Evolutionary conservation across 2,888 invertebrate genomes (phyloP), one percentile per base, ranked within the genome.

Genomic region (Lydus trimaculatus): DNA sequence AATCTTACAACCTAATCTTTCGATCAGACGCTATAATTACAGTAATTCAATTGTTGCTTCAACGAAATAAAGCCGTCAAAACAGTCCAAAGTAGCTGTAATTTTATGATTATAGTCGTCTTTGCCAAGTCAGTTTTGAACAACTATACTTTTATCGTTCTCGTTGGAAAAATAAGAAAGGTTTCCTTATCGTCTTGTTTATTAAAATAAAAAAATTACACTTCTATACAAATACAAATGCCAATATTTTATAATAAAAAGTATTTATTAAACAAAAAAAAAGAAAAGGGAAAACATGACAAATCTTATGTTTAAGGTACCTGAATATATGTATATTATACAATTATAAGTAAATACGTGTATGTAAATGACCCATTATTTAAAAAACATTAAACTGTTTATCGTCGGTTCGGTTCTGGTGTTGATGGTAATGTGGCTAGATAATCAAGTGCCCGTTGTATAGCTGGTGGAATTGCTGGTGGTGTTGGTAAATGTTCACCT

Each of bases 351-450:
- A 48, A 20, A 48, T 48, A 43, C 43, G 43, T 43, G 43, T 43
- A 43, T 43, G 43, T 43, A 52, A 52, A 52, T 23, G 7, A 48
- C 20, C 9, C 9, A 8, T 20, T 25, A 25, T 4, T 23, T 56
- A 43, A 17, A 43, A 39, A 15, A 8, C 15, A 20, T 9, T 9
- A 48, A 56, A 25, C 0, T 7, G 17, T 17, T 39, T 66, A 65
- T 70, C 69, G 48, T 23, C 64, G 58, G 28, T 63, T 61, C 28
- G 71, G 73, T 61, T 70, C 70, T 17, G 73, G 68, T 7, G 86
- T 86, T 3, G 88, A 89, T 25, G 90, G 89, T 17, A 89, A 88
- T 23, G 89, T 66, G 7, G 75, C 77, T 31, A 78, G 64, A 66
- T 75, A 77, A 48, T 73, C 74, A 36, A 79, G 58, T 17, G 79